phyloP scores from a whole-genome alignment of 2,888 invertebrate species.

The Stenichneumon culpator region DNA sequence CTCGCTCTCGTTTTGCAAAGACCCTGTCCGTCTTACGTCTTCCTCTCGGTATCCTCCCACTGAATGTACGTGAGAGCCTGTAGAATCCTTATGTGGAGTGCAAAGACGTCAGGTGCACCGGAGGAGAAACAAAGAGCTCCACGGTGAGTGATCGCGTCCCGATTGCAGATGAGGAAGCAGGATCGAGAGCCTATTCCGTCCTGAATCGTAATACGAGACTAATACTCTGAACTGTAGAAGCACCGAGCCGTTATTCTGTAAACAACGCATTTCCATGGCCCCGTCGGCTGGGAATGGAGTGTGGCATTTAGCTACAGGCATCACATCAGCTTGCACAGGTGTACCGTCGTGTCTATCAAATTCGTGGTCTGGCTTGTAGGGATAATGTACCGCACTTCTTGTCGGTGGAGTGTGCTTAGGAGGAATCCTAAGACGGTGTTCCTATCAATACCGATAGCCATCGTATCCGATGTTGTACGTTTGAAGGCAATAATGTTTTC shows the following conservation, averaged over 20 bases:
- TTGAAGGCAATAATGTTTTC: too few species aligned
- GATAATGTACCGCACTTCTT: neutral
- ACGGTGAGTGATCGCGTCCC: conserved; percentile 30
- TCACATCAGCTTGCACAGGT: neutral
- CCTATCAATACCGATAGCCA: too few species aligned
- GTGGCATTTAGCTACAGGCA: conserved; percentile 49
- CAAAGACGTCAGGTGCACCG: conserved; percentile 27
- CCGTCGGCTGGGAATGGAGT: conserved; percentile 59
- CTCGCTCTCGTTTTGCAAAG: conserved; percentile 9
- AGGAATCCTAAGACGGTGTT: neutral
- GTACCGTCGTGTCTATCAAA: neutral
- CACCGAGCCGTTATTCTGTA: conserved; percentile 76
- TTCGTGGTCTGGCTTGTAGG: neutral
- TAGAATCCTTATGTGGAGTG: conserved; percentile 8
- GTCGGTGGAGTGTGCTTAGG: neutral
- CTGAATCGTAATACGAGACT: conserved; percentile 47
- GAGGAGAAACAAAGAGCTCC: conserved; percentile 36
- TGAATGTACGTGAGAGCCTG: conserved; percentile 4
- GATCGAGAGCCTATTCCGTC: conserved; percentile 22
- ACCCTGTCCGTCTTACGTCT: conserved; percentile 24
- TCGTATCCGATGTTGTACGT: neutral
- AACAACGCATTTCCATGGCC: conserved; percentile 77
- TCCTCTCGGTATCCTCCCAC: neutral
- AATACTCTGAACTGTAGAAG: conserved; percentile 65
- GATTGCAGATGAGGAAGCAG: conserved; percentile 45